Conservation (phyloP, 2,113 vertebrate genomes). For the Sinocyclocheilus rhinocerous region DNA sequence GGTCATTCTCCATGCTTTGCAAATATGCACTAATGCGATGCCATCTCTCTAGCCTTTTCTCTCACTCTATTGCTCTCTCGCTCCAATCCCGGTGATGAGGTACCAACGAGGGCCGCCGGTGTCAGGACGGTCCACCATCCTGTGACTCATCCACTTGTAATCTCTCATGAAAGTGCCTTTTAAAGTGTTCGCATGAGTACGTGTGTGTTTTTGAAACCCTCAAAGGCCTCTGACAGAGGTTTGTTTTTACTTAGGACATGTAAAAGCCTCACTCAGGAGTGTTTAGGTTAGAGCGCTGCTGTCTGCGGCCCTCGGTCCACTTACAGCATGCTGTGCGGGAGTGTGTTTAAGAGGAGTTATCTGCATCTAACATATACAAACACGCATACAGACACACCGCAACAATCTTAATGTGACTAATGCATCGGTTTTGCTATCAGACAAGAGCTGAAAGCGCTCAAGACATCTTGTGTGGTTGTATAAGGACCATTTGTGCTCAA, state of each 20-base stretch:
- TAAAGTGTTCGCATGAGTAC: conserved; percentile 59
- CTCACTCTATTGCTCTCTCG: conserved; percentile 61
- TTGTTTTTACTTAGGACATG: conserved; percentile 67
- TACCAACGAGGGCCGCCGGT: conserved; percentile 52
- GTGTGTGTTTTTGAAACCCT: conserved; percentile 39
- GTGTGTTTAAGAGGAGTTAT: conserved; percentile 43
- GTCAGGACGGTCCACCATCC: conserved; percentile 52
- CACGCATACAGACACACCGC: conserved; percentile 31
- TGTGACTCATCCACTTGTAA: conserved; percentile 58
- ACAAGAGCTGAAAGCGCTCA: neutral
- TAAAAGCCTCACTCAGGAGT: conserved; percentile 69
- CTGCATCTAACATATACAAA: conserved; percentile 32
- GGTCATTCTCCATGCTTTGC: conserved; percentile 77
- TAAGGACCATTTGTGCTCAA: neutral
- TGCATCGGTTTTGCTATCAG: conserved; percentile 10
- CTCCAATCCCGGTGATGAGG: conserved; percentile 64
- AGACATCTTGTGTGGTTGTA: conserved; percentile 10
- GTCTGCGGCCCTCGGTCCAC: conserved; percentile 21
- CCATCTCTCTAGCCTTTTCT: conserved; percentile 67
- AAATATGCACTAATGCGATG: conserved; percentile 69
- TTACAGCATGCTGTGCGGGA: conserved; percentile 40
- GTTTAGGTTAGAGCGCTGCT: conserved; percentile 66
- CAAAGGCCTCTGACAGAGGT: conserved; percentile 54
- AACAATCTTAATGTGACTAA: conserved; percentile 3
- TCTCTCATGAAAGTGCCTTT: conserved; percentile 64